Base-by-base conservation (phyloP, 1,140 invertebrate genomes). In the Macrobrachium nipponense region DNA sequence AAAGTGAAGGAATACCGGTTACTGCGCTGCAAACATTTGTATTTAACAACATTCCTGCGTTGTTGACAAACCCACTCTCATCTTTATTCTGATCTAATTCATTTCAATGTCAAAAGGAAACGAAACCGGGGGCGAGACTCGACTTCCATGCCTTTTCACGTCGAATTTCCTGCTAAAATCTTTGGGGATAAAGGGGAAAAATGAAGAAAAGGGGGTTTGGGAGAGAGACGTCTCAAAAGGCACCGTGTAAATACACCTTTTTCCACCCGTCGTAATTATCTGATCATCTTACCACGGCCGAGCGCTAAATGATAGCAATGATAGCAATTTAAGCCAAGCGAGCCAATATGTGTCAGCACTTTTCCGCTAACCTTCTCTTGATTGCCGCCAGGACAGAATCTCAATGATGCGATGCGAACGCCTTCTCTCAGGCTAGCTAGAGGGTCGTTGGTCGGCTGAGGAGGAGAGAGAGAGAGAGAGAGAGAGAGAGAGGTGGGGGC, bases 291-390 rank as follows among this genome's bases (percentile, higher is more conserved):
- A n/a, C 23, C 51, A 27, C 76, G 36, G 76, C 51, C 58, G 76
- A 81, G 79, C 79, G 79, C 43, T 62, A 81, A 81, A 81, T 81
- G 79, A 81, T 72, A 81, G 62, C 79, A 81, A 81, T 81, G 62
- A 66, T 70, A 81, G 79, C 79, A 72, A 81, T 81, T 81, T 81
- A 81, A 51, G 51, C 51, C 62, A 62, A 27, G 36, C 76, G 79
- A 81, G 79, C 79, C 79, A 81, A 81, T 81, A 81, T 81, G 64
- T 81, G 79, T 81, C 79, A 81, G 79, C 79, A 81, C 64, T 81
- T 81, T 81, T 81, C 79, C 79, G 64, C 79, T 81, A 81, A 81
- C 79, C 79, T 81, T 72, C 79, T 62, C 79, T 81, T 81, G 79
- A 81, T 81, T 81, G 79, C 79, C 17, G 64, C 64, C 64, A 20